These are phyloP conservation scores for Euproctis similis DNA, from an alignment of 2,888 invertebrate species.

Conservation along the genomic window DNA sequence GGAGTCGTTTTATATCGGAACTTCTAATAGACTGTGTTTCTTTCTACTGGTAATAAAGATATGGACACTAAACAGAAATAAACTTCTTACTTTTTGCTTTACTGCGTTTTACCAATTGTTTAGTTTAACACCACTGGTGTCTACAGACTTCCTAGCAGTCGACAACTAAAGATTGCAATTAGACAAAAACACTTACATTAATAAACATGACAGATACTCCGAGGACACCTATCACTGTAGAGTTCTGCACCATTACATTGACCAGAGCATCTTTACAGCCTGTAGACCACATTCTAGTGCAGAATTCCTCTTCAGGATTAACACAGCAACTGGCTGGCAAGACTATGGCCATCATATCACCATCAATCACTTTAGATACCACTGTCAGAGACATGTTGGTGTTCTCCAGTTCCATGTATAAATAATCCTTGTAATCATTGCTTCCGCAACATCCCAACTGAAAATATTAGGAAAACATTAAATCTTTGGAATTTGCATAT, in stretches of 20 bases:
- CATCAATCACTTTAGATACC: conserved; percentile 30
- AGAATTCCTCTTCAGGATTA: conserved; percentile 23
- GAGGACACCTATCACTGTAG: conserved; percentile 56
- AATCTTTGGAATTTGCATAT: neutral
- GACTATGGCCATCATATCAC: conserved; percentile 28
- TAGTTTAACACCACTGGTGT: too few species aligned
- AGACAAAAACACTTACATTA: conserved; percentile 38
- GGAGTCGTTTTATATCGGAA: too few species aligned
- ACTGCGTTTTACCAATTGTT: too few species aligned
- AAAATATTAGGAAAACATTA: neutral
- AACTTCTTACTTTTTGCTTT: too few species aligned
- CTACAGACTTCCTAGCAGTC: too few species aligned
- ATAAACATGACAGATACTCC: conserved; percentile 68
- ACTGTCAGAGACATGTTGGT: conserved; percentile 39
- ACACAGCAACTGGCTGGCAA: conserved; percentile 51
- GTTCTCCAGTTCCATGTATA: conserved; percentile 38
- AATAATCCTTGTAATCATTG: conserved; percentile 46
- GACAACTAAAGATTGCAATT: too few species aligned
- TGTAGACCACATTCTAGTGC: conserved; percentile 33
- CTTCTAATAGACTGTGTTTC: too few species aligned
- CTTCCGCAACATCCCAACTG: conserved; percentile 64
- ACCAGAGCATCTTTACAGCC: conserved; percentile 48
- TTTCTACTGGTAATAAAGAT: too few species aligned
- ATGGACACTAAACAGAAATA: too few species aligned
- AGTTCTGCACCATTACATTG: conserved; percentile 46